These are phyloP conservation scores for Frankliniella intonsa DNA, from an alignment of 2,888 invertebrate species.

Conservation along the genomic window DNA sequence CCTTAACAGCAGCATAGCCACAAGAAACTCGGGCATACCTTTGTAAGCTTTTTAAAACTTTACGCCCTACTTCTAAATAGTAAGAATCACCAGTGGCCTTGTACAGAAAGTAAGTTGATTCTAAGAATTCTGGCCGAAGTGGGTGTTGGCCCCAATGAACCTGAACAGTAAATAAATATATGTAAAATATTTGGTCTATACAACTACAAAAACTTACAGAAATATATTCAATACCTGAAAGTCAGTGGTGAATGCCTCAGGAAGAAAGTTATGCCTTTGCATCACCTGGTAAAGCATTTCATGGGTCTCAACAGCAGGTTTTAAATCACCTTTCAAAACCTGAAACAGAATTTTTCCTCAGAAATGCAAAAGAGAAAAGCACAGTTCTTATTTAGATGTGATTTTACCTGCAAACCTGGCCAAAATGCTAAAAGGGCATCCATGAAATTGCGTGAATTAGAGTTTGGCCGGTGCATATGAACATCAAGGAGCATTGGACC, in stretches of 20 bases:
- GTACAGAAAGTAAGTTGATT: slow-evolving; percentile 96
- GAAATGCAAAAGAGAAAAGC: slow-evolving; percentile 34
- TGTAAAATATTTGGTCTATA: background rate
- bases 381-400: background rate
- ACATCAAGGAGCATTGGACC: slow-evolving; percentile 95
- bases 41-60: slow-evolving; percentile 82
- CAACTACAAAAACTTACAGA: slow-evolving; percentile 27
- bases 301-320: slow-evolving; percentile 97
- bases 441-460: slow-evolving; percentile 94
- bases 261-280: slow-evolving; percentile 95
- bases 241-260: slow-evolving; percentile 97
- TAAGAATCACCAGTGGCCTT: slow-evolving; percentile 93
- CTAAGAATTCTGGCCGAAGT: slow-evolving; percentile 92
- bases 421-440: slow-evolving; percentile 96
- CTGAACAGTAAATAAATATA: slow-evolving; percentile 44
- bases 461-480: slow-evolving; percentile 91
- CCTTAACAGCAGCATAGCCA: slow-evolving; percentile 96
- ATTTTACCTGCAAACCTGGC: slow-evolving; percentile 86
- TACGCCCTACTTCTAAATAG: slow-evolving; percentile 87
- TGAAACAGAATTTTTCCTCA: slow-evolving; percentile 44
- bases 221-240: slow-evolving; percentile 61
- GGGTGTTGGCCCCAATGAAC: slow-evolving; percentile 99
- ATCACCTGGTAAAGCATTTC: slow-evolving; percentile 99
- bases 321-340: slow-evolving; percentile 82
- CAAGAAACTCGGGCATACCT: slow-evolving; percentile 89